A percentile compares a stretch with the other conserved stretches of the same genome.
Conservation (phyloP, 2,113 vertebrate genomes). For the Hucho hucho region DNA sequence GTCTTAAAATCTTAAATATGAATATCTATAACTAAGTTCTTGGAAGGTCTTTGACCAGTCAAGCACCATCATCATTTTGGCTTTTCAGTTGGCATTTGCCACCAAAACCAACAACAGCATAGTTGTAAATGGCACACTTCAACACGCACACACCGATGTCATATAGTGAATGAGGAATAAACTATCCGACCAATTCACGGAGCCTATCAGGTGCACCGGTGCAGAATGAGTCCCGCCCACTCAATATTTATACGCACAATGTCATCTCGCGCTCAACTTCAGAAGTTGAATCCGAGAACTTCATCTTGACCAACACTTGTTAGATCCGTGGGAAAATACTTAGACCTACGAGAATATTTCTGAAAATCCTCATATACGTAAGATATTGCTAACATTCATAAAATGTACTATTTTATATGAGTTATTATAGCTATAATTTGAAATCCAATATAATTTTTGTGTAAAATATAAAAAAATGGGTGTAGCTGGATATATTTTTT, state of each 20-base stretch:
- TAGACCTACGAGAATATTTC: neutral
- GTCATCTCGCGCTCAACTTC: slow-evolving; percentile 49
- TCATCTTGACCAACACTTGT: slow-evolving; percentile 60
- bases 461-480: neutral
- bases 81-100: no score
- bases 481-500: neutral
- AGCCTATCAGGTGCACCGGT: neutral
- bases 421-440: neutral
- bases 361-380: slow-evolving; percentile 32
- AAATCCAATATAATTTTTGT: neutral
- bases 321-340: slow-evolving; percentile 28
- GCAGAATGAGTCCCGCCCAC: slow-evolving; percentile 60
- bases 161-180: no score
- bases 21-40: no score
- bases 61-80: no score
- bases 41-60: no score
- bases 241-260: slow-evolving; percentile 68
- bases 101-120: no score
- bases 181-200: no score
- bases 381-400: slow-evolving; percentile 5
- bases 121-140: no score
- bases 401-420: neutral
- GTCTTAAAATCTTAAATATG: no score
- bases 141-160: no score
- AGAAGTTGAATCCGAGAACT: slow-evolving; percentile 45